phyloP scores from a whole-genome alignment of 2,113 vertebrate species.

The Silurus meridionalis region DNA sequence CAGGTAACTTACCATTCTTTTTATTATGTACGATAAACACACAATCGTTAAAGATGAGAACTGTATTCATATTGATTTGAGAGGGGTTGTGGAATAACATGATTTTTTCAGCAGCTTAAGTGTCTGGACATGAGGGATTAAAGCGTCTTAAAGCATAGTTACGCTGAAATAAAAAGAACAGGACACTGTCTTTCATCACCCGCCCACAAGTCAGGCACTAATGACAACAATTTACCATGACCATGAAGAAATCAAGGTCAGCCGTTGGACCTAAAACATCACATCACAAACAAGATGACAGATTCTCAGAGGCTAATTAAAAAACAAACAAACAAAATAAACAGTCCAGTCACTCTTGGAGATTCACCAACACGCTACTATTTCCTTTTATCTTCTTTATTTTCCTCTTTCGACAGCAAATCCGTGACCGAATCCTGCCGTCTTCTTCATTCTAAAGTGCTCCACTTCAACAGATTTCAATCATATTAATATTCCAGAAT shows the following conservation, averaged over 20 bases:
- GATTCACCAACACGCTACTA: not conserved
- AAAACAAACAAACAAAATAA: not conserved
- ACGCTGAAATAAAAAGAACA: not conserved
- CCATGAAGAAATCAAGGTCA: not conserved
- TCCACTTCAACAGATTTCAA: not conserved
- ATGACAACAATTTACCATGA: not conserved
- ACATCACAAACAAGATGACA: not conserved
- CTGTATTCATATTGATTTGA: not conserved
- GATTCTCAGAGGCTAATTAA: not conserved
- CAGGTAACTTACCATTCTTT: slow-evolving; percentile 67
- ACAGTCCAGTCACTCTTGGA: not conserved
- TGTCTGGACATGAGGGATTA: not conserved
- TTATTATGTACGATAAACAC: not conserved
- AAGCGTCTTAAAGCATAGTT: not conserved
- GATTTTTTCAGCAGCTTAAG: not conserved
- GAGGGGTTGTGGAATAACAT: not conserved
- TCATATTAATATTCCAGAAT: not conserved
- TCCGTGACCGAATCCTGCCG: not conserved
- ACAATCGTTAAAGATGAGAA: not conserved
- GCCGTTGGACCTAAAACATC: not conserved
- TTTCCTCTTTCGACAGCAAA: not conserved
- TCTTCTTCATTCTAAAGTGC: not conserved
- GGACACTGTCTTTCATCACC: not conserved
- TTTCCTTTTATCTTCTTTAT: not conserved
- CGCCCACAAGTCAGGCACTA: not conserved